Evolutionary conservation across 2,797 vertebrate genomes (phyloP).

Genomic region (Thunnus albacares): DNA sequence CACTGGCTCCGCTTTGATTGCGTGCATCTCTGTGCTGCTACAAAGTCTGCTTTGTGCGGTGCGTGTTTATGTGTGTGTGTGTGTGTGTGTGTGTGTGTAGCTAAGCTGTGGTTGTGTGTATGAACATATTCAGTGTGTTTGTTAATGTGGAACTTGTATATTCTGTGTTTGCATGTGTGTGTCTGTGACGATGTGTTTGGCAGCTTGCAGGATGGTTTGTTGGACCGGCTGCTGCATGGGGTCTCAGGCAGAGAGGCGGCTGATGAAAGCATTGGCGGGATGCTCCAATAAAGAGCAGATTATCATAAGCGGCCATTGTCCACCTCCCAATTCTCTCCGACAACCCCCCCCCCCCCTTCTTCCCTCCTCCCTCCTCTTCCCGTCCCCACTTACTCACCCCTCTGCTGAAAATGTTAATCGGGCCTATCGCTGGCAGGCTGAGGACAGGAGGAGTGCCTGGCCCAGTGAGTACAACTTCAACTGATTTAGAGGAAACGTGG

Average conservation of each 20-base stretch:
- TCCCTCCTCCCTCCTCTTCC: background rate
- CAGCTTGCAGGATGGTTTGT: slow-evolving; percentile 67
- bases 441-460: slow-evolving; percentile 77
- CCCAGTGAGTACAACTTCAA: slow-evolving; percentile 82
- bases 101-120: background rate
- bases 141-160: slow-evolving; percentile 45
- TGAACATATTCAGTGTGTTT: slow-evolving; percentile 34
- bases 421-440: slow-evolving; percentile 91
- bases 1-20: slow-evolving; percentile 3
- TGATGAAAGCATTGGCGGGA: slow-evolving; percentile 88
- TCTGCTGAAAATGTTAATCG: slow-evolving; percentile 94
- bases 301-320: slow-evolving; percentile 94
- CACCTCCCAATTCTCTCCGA: slow-evolving; percentile 72
- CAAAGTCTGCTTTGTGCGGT: slow-evolving; percentile 7
- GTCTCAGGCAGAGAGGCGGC: slow-evolving; percentile 79
- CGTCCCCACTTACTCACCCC: slow-evolving; percentile 49
- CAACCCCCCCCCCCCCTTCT: slow-evolving; percentile 45
- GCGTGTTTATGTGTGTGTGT: slow-evolving; percentile 1
- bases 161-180: slow-evolving; percentile 33
- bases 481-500: slow-evolving; percentile 85
- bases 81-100: background rate
- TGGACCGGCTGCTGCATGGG: slow-evolving; percentile 69
- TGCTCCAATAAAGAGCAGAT: slow-evolving; percentile 93
- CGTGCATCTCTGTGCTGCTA: slow-evolving; percentile 7
- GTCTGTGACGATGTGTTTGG: slow-evolving; percentile 66